Conservation (phyloP, 1,140 invertebrate genomes). For the Scaptomyza graminum region DNA sequence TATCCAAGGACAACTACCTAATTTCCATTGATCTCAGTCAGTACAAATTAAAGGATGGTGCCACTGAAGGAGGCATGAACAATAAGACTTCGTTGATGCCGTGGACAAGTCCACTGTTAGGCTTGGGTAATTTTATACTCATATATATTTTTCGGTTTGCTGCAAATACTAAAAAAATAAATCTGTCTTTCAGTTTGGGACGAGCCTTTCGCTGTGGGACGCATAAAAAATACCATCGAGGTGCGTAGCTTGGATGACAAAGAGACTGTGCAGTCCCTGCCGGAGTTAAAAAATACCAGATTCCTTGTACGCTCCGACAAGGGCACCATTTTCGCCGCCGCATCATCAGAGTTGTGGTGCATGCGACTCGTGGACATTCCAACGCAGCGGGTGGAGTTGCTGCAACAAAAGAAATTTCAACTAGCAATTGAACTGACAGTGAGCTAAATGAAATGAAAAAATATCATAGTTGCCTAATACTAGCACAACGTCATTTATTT, state of each 20-base stretch:
- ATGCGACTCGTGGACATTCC: constrained; percentile 90
- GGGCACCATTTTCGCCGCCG: constrained; percentile 94
- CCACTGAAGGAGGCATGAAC: constrained; percentile 35
- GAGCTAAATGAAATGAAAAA: constrained; percentile 82
- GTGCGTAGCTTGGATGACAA: constrained; percentile 91
- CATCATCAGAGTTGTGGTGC: constrained; percentile 94
- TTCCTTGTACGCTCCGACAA: constrained; percentile 88
- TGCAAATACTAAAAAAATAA: neutral
- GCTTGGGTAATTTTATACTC: constrained; percentile 50
- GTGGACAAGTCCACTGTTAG: constrained; percentile 69
- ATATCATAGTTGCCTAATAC: neutral
- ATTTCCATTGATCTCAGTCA: constrained; percentile 71
- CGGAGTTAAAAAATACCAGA: constrained; percentile 88
- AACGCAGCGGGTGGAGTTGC: constrained; percentile 91
- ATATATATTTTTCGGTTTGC: too few relatives aligned
- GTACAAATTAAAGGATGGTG: constrained; percentile 52
- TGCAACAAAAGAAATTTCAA: constrained; percentile 96
- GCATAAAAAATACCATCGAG: constrained; percentile 92
- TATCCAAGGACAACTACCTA: constrained; percentile 76
- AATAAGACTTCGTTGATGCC: constrained; percentile 50
- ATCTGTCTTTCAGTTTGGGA: constrained; percentile 90
- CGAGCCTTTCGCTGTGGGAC: constrained; percentile 94
- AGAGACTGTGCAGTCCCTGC: constrained; percentile 90
- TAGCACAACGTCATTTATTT: neutral
- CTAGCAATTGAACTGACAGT: constrained; percentile 96